Evolutionary conservation across 2,113 vertebrate species (phyloP), one percentile per base, ranked within the genome.

Genomic region (Natator depressus): DNA sequence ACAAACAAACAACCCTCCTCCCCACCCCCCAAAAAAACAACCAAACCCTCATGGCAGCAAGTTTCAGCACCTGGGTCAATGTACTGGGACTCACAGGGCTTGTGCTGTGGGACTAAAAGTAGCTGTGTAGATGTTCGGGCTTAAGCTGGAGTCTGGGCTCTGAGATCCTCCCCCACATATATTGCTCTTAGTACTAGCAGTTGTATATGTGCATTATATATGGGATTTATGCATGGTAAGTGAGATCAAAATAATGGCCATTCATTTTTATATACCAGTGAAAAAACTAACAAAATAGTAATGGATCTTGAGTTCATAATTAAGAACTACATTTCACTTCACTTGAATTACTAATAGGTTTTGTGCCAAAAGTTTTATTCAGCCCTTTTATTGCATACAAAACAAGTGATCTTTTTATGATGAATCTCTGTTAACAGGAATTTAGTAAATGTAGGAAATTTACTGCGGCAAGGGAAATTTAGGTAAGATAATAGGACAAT

Each of bases 131-230:
- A 19, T 69, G 4, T 38, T 72, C 2, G 19, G 16, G n/a, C 19
- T 72, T n/a, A 20, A 72, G n/a, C n/a, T 72, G 65, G 9, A 72
- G 19, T 10, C 65, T 72, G 19, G n/a, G 16, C n/a, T 38, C 17
- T 69, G 35, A 69, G 65, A 38, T 38, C 35, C 65, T 38, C 14
- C 65, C n/a, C 8, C 35, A 87, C 38, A 38, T 81, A 42, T 24
- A 4, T 42, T 84, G 84, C 82, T 50, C 90, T 57, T 91, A 95
- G 85, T 80, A 92, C 86, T 85, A 94, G 79, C 86, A 91, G 38
- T 47, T 82, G 22, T 81, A 12, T 7, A 1, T 59, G 83, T 87
- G 79, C 78, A 20, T 78, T 96, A 20, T 10, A 9, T 75, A 14
- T 6, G 79, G 65, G 57, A 79, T 94, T 91, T 90, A 35, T 83